These are phyloP conservation scores for Digitonthophagus gazella DNA, from an alignment of 2,888 invertebrate species.

Conservation along the genomic window DNA sequence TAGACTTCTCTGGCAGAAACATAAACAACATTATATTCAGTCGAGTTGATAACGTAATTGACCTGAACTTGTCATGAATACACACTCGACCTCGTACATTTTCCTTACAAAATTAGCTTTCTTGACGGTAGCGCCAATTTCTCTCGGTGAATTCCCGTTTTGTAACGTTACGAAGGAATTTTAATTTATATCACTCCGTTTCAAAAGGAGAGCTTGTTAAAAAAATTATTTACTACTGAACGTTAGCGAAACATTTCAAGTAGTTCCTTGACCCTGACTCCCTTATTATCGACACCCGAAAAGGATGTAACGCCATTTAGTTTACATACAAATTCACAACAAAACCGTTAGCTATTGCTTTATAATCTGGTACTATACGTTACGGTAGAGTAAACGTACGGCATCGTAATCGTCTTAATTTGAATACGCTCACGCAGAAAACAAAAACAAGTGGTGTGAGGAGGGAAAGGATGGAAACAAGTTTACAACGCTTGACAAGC, in stretches of 20 bases:
- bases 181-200: too few relatives aligned
- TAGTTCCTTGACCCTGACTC: not conserved
- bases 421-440: not conserved
- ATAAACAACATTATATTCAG: constrained; percentile 17
- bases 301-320: not conserved
- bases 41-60: constrained; percentile 17
- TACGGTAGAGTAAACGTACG: not conserved
- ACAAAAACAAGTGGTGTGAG: too few relatives aligned
- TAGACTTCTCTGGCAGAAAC: constrained; percentile 8
- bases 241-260: not conserved
- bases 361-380: not conserved
- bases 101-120: constrained; percentile 4
- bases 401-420: not conserved
- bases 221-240: not conserved
- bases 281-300: not conserved
- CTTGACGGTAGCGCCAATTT: constrained; percentile 9
- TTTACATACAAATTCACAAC: not conserved
- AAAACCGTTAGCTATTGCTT: not conserved
- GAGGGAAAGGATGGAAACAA: not conserved
- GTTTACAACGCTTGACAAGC: not conserved
- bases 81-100: constrained; percentile 5
- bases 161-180: too few relatives aligned
- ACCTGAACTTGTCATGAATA: constrained; percentile 16
- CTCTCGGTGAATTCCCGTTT: not conserved
- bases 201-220: too few relatives aligned